These are phyloP conservation scores for Mactromeris polynyma DNA, from an alignment of 2,888 invertebrate species.

Conservation along the genomic window DNA sequence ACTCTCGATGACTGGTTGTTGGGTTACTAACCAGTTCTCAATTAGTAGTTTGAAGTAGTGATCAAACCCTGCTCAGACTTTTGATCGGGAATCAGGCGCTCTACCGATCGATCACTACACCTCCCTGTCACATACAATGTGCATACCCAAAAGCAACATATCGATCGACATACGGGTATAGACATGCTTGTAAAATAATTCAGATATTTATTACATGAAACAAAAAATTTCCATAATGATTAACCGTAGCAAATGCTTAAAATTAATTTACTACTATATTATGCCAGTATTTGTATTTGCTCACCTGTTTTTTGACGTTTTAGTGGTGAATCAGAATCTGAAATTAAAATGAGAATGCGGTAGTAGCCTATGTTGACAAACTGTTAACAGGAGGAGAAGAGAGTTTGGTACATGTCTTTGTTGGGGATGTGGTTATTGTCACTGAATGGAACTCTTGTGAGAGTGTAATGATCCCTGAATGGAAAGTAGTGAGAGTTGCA, in stretches of 20 bases:
- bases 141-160: not conserved
- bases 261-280: not conserved
- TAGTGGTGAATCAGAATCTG: slow-evolving; percentile 8
- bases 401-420: too few species aligned
- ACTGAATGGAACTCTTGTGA: too few species aligned
- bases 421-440: too few species aligned
- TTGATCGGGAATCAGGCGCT: not conserved
- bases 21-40: too few species aligned
- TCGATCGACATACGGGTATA: not conserved
- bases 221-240: not conserved
- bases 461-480: too few species aligned
- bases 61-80: not conserved
- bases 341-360: not conserved
- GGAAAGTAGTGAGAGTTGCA: too few species aligned
- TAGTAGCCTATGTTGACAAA: too few species aligned
- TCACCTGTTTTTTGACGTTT: not conserved
- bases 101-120: too few species aligned
- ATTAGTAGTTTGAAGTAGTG: too few species aligned
- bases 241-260: not conserved
- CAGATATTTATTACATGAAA: too few species aligned
- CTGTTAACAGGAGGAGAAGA: too few species aligned
- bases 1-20: too few species aligned
- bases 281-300: not conserved
- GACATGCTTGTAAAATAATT: not conserved
- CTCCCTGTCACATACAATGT: not conserved